Evolutionary conservation across 1,140 invertebrate genomes (phyloP), one percentile per base, ranked within the genome.

Genomic region (Meloidogyne chitwoodi): DNA sequence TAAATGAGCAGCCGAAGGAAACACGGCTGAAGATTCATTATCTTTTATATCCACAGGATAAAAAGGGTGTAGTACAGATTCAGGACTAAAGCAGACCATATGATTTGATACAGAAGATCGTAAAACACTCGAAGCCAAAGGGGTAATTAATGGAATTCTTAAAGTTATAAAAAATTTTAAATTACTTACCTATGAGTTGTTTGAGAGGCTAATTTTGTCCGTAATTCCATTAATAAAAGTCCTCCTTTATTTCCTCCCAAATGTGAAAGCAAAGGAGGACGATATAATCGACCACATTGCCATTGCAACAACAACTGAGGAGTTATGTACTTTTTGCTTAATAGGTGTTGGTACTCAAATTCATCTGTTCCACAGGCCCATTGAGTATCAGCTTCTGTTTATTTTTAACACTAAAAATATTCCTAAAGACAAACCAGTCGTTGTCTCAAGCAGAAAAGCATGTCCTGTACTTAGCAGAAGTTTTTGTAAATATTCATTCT

Each of bases 81-180:
- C 85, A 10, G 85, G 79, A 12, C 86, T 86, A 67, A 86, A 84
- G 66, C 85, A 86, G 44, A 86, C 87, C 61, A 86, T 78, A 65
- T 86, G 83, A 24, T 80, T 77, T 14, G 85, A 81, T 1, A 86
- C 69, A 22, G 67, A 67, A 26, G 75, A 75, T 16, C 67, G 68
- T 2, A 81, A 14, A 22, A 77, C 77, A 73, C 66, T 77, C 29
- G 79, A 77, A 75, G 56, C 77, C n/a, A 64, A 71, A 22, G 74
- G 84, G 44, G 78, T 76, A 29, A 85, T 81, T 29, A 87, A 68
- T 11, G 84, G 85, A 67, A 87, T 85, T 26, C 83, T 48, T 22
- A 56, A n/a, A 8, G 5, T n/a, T 56, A 8, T 16, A n/a, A 56
- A 68, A 44, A 44, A 68, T 12, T 62, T 80, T 10, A 34, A 29